Evolutionary conservation across 2,113 vertebrate genomes (phyloP), one percentile per base, ranked within the genome.

Genomic region (Monarcha castaneiventris): DNA sequence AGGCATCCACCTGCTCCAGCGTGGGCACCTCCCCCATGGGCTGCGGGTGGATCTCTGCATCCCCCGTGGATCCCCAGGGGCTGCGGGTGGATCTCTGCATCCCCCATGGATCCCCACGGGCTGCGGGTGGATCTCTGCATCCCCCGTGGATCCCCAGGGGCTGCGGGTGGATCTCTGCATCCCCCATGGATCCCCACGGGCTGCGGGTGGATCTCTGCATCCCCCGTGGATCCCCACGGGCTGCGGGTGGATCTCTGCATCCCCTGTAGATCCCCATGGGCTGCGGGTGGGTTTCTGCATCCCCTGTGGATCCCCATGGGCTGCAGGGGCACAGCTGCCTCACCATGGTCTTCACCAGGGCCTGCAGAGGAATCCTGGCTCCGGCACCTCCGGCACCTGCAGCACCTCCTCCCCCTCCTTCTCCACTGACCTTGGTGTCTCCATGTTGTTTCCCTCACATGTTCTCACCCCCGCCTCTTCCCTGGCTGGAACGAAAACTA

Each of bases 321-420:
- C 10, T 51, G 67, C 33, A 51, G 67, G 26, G 19, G 26, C 5
- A 37, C 48, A 51, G 8, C 32, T 56, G 29, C 69, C 18, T 26
- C 69, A 16, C 32, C 72, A 16, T 10, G 41, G 33, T 17, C 54
- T 4, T 8, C 58, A 27, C 35, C 58, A 37, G 1, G 0, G 25
- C 35, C 35, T 30, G 48, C 35, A 72, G 35, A 72, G 9, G 37
- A 20, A 19, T 5, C 17, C 29, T 3, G 1, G 59, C 26, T 41
- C 37, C 2, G 3, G 37, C 2, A 1, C 44, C 26, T 41, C 37
- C 2, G 3, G 37, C 2, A 1, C 44, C 44, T 20, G n/a, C 3
- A 61, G 21, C n/a, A 32, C 16, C 27, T 37, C 44, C 56, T 49
- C 0, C 13, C 21, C 16, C 21, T 32, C 21, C 56, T 61, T 25